These are phyloP conservation scores for Calameuta filiformis DNA, from an alignment of 2,888 invertebrate species.

Conservation along the genomic window DNA sequence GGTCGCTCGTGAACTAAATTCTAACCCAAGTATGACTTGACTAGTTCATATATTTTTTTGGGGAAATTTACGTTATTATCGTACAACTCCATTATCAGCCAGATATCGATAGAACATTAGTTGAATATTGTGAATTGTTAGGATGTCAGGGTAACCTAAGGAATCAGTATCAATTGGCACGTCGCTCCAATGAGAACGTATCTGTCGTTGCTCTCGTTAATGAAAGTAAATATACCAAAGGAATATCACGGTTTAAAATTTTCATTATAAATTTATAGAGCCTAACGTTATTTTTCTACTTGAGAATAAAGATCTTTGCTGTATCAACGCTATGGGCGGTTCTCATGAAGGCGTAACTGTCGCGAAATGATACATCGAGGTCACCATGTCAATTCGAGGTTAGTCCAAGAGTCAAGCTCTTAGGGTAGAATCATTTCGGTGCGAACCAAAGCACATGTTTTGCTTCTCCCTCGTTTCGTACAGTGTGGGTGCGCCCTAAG, in stretches of 20 bases:
- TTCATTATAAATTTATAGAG: background rate
- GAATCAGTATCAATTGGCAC: background rate
- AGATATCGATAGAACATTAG: background rate
- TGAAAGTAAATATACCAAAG: background rate
- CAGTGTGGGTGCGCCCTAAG: conserved; percentile 44
- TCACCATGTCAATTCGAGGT: conserved; percentile 41
- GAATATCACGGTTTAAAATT: background rate
- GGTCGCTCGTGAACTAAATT: background rate
- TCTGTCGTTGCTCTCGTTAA: background rate
- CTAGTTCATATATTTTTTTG: background rate
- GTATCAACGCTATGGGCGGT: background rate
- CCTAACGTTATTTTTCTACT: background rate
- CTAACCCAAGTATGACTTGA: background rate
- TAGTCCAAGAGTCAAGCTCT: conserved; percentile 12
- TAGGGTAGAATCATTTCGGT: conserved; percentile 21
- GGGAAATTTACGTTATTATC: background rate
- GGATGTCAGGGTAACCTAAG: background rate
- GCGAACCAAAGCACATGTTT: conserved; percentile 56
- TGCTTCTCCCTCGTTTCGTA: background rate
- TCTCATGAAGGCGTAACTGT: background rate
- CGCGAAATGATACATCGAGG: conserved; percentile 18
- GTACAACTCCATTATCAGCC: background rate
- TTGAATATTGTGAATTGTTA: background rate
- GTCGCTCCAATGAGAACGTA: background rate
- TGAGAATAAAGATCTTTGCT: background rate